Evolutionary conservation across 2,888 invertebrate genomes (phyloP), one percentile per base, ranked within the genome.

Genomic region (Elaeidobius kamerunicus): DNA sequence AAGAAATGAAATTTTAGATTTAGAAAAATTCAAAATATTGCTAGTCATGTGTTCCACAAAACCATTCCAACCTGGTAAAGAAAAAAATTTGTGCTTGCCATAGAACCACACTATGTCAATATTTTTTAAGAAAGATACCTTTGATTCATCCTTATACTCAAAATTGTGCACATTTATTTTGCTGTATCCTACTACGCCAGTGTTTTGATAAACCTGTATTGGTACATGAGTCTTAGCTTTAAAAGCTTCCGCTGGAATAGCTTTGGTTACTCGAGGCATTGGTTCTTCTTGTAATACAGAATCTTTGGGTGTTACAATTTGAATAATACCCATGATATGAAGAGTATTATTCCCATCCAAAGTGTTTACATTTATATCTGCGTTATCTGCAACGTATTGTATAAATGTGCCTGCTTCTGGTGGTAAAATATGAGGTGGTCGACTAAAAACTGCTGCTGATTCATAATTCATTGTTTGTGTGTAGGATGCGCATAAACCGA

Each of bases 291-390:
- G 23, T 23, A 23, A 23, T 23, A 23, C 23, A 6, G 23, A 12
- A 65, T 61, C 40, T 60, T 58, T 61, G 48, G 61, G 62, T 54
- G 64, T 62, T 12, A 63, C 49, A 48, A 62, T 60, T 55, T 63
- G 52, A 55, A 65, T 65, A 0, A 61, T 59, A 41, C 64, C 64
- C 66, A 66, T 65, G 48, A 61, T 59, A 48, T 65, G 66, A 42
- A 67, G 52, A 3, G 66, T 64, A 36, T 66, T 64, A 52, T 63
- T n/a, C 41, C 62, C 62, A 34, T 65, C 64, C 14, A 67, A 19
- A 2, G 66, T 65, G 50, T 60, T 23, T 7, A 65, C 64, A 66
- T 68, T 67, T 20, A 65, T 60, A 61, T 67, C 65, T 14, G 35
- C 12, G 15, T 35, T 39, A 19, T 39, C 65, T 48, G 58, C 62